A percentile compares a stretch with the other conserved stretches of the same genome.
These are phyloP conservation scores for Brachyhypopomus occidentalis DNA, from an alignment of 2,113 vertebrate genomes.

Conservation along the genomic window DNA sequence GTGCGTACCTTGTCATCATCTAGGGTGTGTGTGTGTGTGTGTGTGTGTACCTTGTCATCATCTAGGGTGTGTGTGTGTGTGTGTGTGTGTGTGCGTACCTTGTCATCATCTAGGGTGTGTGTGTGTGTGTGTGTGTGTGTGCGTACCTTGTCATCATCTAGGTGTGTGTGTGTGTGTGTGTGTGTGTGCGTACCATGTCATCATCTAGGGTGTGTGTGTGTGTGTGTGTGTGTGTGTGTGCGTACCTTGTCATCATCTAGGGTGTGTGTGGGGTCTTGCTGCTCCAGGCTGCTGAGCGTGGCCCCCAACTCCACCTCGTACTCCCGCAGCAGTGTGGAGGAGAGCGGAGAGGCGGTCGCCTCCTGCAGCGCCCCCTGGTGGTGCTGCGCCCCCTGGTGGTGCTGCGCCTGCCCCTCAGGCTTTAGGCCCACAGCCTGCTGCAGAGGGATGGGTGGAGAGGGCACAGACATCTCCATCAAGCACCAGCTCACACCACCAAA, in stretches of 20 bases:
- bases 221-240: conserved; percentile 4
- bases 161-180: too few relatives aligned
- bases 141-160: too few relatives aligned
- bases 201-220: too few relatives aligned
- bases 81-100: too few relatives aligned
- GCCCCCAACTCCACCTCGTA: conserved; percentile 81
- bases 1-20: too few relatives aligned
- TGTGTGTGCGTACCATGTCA: too few relatives aligned
- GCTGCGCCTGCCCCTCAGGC: conserved; percentile 56
- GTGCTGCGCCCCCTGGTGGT: conserved; percentile 51
- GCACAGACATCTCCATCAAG: conserved; percentile 11
- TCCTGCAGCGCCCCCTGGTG: conserved; percentile 50
- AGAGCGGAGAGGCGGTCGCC: conserved; percentile 21
- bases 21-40: too few relatives aligned
- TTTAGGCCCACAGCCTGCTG: conserved; percentile 82
- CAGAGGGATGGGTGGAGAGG: background rate
- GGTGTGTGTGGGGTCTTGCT: conserved; percentile 66
- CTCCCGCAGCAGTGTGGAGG: conserved; percentile 68
- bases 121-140: too few relatives aligned
- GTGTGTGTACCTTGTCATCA: too few relatives aligned
- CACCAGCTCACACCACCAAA: background rate
- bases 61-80: too few relatives aligned
- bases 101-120: background rate
- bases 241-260: conserved; percentile 85
- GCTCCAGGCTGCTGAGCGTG: conserved; percentile 79